Conservation (phyloP, 2,888 invertebrate genomes). For the Lasioglossum zephyrum region DNA sequence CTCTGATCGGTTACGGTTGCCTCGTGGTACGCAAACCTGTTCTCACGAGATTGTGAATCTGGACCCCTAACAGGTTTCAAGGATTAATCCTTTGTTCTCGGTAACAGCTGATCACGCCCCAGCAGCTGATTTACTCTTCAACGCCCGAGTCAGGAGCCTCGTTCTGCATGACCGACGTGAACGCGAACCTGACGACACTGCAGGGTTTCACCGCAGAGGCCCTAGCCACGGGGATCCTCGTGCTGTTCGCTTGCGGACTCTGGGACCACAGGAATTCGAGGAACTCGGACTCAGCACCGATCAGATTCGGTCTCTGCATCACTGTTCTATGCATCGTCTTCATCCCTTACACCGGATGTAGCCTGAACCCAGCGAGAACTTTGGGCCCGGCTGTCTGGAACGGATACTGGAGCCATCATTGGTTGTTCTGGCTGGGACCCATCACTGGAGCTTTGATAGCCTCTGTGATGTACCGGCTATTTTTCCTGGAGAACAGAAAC, state of each 20-base stretch:
- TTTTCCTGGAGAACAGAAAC: slow-evolving; percentile 37
- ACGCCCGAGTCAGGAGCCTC: neutral
- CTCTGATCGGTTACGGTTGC: slow-evolving; percentile 89
- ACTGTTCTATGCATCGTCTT: slow-evolving; percentile 88
- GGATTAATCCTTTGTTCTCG: neutral
- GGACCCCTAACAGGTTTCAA: neutral
- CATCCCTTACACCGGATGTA: slow-evolving; percentile 89
- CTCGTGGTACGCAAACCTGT: slow-evolving; percentile 85
- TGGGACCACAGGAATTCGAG: slow-evolving; percentile 90
- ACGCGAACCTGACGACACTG: slow-evolving; percentile 64
- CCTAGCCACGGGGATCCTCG: slow-evolving; percentile 87
- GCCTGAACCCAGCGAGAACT: slow-evolving; percentile 90
- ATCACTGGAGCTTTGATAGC: slow-evolving; percentile 83
- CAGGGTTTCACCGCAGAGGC: slow-evolving; percentile 88
- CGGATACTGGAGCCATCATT: slow-evolving; percentile 88
- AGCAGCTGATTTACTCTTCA: slow-evolving; percentile 54
- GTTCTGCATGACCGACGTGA: slow-evolving; percentile 74
- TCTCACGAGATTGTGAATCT: neutral
- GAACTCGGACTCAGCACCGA: slow-evolving; percentile 88
- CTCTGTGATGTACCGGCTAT: slow-evolving; percentile 83
- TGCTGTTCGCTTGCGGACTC: slow-evolving; percentile 88
- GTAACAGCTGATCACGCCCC: slow-evolving; percentile 80
- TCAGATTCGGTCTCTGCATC: slow-evolving; percentile 89
- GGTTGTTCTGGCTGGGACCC: slow-evolving; percentile 91
- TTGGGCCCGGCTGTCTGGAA: slow-evolving; percentile 91